These are phyloP conservation scores for Chamaetylas fuelleborni DNA, from an alignment of 2,113 vertebrate genomes.

Conservation along the genomic window DNA sequence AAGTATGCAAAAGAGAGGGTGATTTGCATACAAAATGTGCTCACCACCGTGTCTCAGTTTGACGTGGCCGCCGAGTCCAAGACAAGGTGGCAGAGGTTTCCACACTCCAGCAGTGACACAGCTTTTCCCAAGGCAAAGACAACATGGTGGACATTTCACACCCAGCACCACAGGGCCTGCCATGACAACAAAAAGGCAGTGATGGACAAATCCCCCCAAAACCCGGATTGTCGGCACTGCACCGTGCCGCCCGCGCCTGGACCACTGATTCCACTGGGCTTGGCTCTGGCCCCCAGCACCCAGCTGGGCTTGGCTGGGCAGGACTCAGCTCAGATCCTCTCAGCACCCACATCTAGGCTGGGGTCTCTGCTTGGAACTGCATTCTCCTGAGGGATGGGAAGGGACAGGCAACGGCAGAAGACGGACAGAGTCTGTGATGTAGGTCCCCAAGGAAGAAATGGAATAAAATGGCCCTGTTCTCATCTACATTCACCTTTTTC, in stretches of 20 bases:
- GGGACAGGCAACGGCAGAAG: fast-evolving
- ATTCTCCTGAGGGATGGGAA: neutral
- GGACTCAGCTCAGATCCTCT: neutral
- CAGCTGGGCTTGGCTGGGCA: neutral
- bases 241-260: fast-evolving
- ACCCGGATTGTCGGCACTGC: fast-evolving
- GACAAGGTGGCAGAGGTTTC: too few relatives aligned
- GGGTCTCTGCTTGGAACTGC: neutral
- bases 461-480: neutral
- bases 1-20: neutral
- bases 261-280: neutral
- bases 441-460: neutral
- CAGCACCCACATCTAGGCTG: neutral
- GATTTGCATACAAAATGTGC: neutral
- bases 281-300: neutral
- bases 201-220: neutral
- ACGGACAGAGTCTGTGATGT: neutral
- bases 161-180: too few relatives aligned
- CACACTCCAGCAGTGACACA: neutral
- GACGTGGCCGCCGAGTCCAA: fast-evolving
- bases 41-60: neutral
- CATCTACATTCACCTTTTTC: neutral
- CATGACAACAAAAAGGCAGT: fast-evolving
- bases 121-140: neutral
- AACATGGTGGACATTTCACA: neutral